These are phyloP conservation scores for Catostylus mosaicus DNA, from an alignment of 30 jellyfish, hydroid and myxozoan genomes.

Conservation along the genomic window DNA sequence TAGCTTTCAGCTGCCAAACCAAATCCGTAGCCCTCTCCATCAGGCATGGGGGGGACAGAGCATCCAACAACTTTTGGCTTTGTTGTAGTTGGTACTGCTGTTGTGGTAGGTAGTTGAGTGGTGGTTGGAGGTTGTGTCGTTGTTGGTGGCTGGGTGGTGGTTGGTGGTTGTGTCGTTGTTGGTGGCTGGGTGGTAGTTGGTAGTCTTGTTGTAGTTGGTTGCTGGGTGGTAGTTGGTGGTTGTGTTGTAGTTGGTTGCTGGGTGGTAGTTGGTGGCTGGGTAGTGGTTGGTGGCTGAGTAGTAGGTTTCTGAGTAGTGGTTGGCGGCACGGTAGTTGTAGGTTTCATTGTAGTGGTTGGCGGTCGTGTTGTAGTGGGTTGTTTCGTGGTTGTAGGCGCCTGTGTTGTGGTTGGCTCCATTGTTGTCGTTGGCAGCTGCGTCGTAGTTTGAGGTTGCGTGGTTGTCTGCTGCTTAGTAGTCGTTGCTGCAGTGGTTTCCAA, in stretches of 20 bases:
- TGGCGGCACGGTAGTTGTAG: slow-evolving; percentile 50
- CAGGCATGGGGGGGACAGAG: slow-evolving; percentile 35
- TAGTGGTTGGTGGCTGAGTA: slow-evolving; percentile 57
- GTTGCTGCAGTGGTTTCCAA: slow-evolving; percentile 27
- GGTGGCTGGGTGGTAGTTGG: slow-evolving; percentile 57
- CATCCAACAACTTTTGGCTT: slow-evolving; percentile 58
- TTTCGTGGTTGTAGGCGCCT: slow-evolving; percentile 56
- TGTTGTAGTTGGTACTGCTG: slow-evolving; percentile 45
- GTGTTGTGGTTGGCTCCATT: slow-evolving; percentile 54
- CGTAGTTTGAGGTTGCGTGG: slow-evolving; percentile 26
- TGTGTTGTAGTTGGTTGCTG: slow-evolving; percentile 50
- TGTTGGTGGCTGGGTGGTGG: slow-evolving; percentile 28
- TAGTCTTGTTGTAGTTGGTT: slow-evolving; percentile 7
- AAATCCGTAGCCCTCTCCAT: slow-evolving; percentile 71
- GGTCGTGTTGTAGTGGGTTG: slow-evolving; percentile 38
- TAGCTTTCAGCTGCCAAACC: slow-evolving; percentile 73
- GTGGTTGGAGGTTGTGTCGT: slow-evolving; percentile 32
- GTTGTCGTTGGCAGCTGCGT: slow-evolving; percentile 55
- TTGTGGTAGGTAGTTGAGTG: slow-evolving; percentile 53
- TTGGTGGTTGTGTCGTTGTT: slow-evolving; percentile 42
- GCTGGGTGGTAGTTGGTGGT: slow-evolving; percentile 59
- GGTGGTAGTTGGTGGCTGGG: slow-evolving; percentile 59
- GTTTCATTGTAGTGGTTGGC: slow-evolving; percentile 14
- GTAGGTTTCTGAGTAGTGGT: slow-evolving; percentile 54
- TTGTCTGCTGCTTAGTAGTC: slow-evolving; percentile 15